Evolutionary conservation across 1,140 invertebrate species (phyloP).

Genomic region (Acyrthosiphon pisum): DNA sequence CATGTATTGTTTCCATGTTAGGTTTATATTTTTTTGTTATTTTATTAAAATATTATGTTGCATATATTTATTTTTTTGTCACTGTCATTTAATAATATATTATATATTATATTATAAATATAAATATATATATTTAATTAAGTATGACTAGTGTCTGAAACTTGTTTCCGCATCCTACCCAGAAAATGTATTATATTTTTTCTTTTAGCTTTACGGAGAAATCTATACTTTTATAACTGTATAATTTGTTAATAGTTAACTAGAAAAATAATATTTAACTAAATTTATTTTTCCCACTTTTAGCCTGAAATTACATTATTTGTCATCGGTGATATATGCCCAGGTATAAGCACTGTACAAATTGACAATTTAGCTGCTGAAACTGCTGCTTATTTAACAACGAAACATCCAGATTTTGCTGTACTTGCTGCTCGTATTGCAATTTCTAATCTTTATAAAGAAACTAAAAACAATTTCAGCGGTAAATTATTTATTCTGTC

Average conservation of each 20-base stretch:
- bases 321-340: constrained; percentile 93
- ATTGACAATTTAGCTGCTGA: constrained; percentile 97
- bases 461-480: constrained; percentile 89
- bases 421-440: constrained; percentile 94
- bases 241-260: background rate
- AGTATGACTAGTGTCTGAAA: background rate
- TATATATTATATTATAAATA: no score
- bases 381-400: constrained; percentile 95
- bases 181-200: background rate
- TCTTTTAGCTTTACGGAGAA: background rate
- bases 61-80: background rate
- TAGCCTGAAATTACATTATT: constrained; percentile 83
- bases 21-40: background rate
- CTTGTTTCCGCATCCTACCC: background rate
- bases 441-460: constrained; percentile 97
- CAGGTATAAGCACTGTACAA: constrained; percentile 95
- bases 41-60: background rate
- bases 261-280: background rate
- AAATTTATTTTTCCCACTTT: background rate
- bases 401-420: constrained; percentile 96
- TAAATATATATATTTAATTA: background rate
- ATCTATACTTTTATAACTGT: constrained; percentile 62
- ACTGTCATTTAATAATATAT: no score
- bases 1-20: background rate
- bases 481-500: constrained; percentile 68